Percentiles rank a stretch among this genome's conserved stretches.
Evolutionary conservation across 2,113 vertebrate species (phyloP).

Genomic region (Parotia lawesii): DNA sequence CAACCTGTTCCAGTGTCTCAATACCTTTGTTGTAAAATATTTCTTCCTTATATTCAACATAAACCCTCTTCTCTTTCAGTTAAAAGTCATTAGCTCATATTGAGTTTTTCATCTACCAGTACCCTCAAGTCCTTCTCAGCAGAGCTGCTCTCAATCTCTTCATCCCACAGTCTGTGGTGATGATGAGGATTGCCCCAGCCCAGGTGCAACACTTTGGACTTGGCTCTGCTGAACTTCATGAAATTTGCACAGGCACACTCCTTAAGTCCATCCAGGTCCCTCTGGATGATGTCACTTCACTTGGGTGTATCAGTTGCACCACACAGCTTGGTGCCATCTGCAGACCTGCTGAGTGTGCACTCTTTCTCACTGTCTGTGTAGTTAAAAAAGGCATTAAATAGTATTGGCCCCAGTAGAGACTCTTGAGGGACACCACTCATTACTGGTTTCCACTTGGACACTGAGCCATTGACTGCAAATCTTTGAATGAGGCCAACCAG

Average conservation of each 20-base stretch:
- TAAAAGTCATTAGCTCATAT: neutral
- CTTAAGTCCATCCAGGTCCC: neutral
- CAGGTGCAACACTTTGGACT: neutral
- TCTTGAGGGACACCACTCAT: rapidly evolving
- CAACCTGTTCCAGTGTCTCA: neutral
- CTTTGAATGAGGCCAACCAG: neutral
- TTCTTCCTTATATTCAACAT: neutral
- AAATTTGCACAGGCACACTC: neutral
- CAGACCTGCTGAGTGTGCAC: neutral
- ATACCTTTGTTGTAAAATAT: neutral
- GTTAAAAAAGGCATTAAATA: neutral
- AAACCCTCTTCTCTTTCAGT: neutral
- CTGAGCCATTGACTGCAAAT: neutral
- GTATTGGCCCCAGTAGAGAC: rapidly evolving
- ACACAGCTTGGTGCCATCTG: neutral
- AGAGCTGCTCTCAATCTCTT: neutral
- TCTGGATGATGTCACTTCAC: neutral
- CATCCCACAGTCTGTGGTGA: neutral
- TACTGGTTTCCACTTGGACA: neutral
- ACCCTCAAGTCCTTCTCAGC: neutral
- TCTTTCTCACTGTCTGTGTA: neutral
- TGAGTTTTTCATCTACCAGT: neutral
- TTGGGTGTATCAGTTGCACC: neutral
- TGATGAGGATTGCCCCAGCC: neutral
- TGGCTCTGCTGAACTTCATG: neutral